A percentile compares a stretch with the other conserved stretches of the same genome.
These are phyloP conservation scores for Luperina testacea DNA, from an alignment of 2,888 invertebrate genomes.

Conservation along the genomic window DNA sequence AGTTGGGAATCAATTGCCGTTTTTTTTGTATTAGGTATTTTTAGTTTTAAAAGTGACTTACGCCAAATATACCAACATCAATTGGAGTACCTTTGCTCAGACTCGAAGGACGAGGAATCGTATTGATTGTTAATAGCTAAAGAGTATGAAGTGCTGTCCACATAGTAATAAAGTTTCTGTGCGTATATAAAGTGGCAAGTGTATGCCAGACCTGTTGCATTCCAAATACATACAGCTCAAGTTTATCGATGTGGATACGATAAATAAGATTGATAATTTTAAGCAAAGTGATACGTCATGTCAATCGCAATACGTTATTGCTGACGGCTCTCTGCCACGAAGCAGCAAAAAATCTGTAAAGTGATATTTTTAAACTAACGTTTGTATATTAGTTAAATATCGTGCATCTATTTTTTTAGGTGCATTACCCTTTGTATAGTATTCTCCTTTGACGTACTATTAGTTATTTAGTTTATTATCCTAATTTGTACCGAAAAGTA, in stretches of 20 bases:
- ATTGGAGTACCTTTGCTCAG: slow-evolving; percentile 60
- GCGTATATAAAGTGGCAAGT: slow-evolving; percentile 29
- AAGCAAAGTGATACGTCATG: slow-evolving; percentile 68
- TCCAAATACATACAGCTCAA: slow-evolving; percentile 56
- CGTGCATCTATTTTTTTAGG: slow-evolving; percentile 77
- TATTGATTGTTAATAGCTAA: slow-evolving; percentile 47
- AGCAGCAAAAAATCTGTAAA: slow-evolving; percentile 78
- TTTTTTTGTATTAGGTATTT: slow-evolving; percentile 59
- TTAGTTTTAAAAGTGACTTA: slow-evolving; percentile 63
- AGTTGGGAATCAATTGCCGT: slow-evolving; percentile 65
- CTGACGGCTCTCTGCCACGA: slow-evolving; percentile 68
- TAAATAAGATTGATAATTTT: slow-evolving; percentile 64
- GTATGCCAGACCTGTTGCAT: slow-evolving; percentile 48
- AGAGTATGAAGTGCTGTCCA: slow-evolving; percentile 46
- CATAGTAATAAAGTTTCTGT: slow-evolving; percentile 35
- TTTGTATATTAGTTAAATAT: slow-evolving; percentile 66
- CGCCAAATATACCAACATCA: slow-evolving; percentile 64
- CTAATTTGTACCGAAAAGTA: slow-evolving; percentile 71
- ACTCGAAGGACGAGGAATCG: slow-evolving; percentile 37
- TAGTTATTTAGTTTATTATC: slow-evolving; percentile 65
- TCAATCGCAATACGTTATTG: slow-evolving; percentile 67
- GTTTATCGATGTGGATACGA: slow-evolving; percentile 57
- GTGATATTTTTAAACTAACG: slow-evolving; percentile 82
- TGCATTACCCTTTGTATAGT: slow-evolving; percentile 72
- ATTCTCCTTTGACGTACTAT: slow-evolving; percentile 67